A percentile compares a stretch with the other conserved stretches of the same genome.
phyloP scores from a whole-genome alignment of 23 tunicate species.

The Styela plicata region DNA sequence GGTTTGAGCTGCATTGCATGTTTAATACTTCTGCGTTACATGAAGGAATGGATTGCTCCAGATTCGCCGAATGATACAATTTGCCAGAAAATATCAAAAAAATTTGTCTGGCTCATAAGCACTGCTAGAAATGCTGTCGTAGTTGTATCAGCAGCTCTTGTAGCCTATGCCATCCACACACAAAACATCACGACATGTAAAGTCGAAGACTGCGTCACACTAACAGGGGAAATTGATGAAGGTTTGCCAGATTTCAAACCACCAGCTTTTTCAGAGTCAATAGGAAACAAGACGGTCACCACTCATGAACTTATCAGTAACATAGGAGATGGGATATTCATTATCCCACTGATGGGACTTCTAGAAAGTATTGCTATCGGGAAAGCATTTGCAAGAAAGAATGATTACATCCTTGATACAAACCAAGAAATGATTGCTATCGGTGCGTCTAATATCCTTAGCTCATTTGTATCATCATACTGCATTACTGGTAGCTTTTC shows the following conservation, averaged over 20 bases:
- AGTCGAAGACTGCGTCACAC: constrained; percentile 66
- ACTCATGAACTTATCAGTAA: constrained; percentile 39
- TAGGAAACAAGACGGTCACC: constrained; percentile 37
- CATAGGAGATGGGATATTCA: too few species aligned
- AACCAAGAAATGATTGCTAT: constrained; percentile 94
- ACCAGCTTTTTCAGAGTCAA: constrained; percentile 51
- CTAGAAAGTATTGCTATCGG: constrained; percentile 91
- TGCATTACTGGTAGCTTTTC: constrained; percentile 94
- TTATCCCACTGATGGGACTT: too few species aligned
- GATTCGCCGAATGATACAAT: constrained; percentile 17
- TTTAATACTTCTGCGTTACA: constrained; percentile 36
- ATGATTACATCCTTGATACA: constrained; percentile 47
- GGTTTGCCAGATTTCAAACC: constrained; percentile 82
- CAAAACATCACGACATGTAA: constrained; percentile 54
- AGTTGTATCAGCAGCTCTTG: constrained; percentile 65
- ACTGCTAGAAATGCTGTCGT: constrained; percentile 89
- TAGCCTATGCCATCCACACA: constrained; percentile 86
- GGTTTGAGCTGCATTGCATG: constrained; percentile 58
- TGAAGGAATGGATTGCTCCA: too few species aligned
- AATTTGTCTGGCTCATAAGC: constrained; percentile 77
- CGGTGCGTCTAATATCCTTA: constrained; percentile 69
- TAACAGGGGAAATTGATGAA: too few species aligned
- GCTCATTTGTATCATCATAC: constrained; percentile 83
- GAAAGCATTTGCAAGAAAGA: constrained; percentile 94
- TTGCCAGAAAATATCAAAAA: constrained; percentile 46